Base-by-base conservation (phyloP, 2,113 vertebrate genomes). In the Nannobrachium achirus region DNA sequence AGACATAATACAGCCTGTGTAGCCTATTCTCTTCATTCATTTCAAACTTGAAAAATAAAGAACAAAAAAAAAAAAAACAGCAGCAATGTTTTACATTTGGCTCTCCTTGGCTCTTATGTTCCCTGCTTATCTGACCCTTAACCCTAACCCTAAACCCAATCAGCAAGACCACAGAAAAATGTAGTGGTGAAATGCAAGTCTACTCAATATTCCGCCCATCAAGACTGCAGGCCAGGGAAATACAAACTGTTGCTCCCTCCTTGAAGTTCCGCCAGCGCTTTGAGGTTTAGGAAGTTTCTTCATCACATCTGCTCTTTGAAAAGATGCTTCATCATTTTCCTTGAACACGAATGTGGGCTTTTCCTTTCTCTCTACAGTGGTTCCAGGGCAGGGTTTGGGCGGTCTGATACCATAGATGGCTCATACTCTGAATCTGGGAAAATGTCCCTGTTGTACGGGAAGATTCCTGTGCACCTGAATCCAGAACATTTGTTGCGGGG, bases 391-490 rank as follows among this genome's bases (percentile, higher is more conserved):
- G 58, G 57, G 63, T 75, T 71, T 50, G 56, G 66, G 46, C 66
- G 56, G 55, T 69, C 70, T 56, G 70, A 60, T 13, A 69, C 53
- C 51, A 71, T 71, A 8, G 67, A 70, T 70, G 71, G 61, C 33
- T 39, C 63, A 69, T 64, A 78, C 14, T 57, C 56, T 67, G 33
- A 33, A 67, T 72, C 63, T 69, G 69, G 58, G 69, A 68, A 73
- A 63, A 63, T 45, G 40, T 79, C 19, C 19, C 52, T 72, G 51
- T 69, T 58, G 41, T 63, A 69, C 33, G 59, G 59, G 25, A n/a
- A 78, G 59, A 68, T 73, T 52, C 64, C 58, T 53, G 76, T 57
- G 61, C 49, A 70, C 19, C 51, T 70, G 62, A 74, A 79, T 73
- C 71, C 71, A 51, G 62, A 78, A 10, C 10, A 8, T 44, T 63